phyloP scores from a whole-genome alignment of 2,888 invertebrate genomes.

The Stomorhina lunata region DNA sequence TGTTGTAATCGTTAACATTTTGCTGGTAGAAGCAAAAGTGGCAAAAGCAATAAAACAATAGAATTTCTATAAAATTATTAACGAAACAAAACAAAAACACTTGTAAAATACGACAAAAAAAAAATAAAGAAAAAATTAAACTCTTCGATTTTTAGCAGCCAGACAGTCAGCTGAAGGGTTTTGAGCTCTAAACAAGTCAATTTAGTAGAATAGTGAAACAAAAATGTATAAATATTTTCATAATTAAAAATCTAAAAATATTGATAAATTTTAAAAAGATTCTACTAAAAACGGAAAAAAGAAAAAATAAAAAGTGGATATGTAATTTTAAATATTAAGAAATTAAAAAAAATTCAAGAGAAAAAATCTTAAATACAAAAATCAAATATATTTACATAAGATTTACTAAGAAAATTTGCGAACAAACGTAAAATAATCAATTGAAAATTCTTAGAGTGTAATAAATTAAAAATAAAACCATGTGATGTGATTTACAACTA shows the following conservation, averaged over 20 bases:
- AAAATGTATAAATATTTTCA: background rate
- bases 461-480: no score
- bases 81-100: conserved; percentile 21
- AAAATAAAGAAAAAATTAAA: background rate
- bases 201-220: background rate
- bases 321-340: background rate
- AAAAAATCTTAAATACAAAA: background rate
- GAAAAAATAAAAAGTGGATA: background rate
- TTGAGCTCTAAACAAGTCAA: conserved; percentile 44
- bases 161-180: conserved; percentile 48
- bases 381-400: conserved; percentile 41
- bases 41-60: background rate
- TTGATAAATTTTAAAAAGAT: background rate
- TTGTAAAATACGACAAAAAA: background rate
- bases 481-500: conserved; percentile 9
- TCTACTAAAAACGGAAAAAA: background rate
- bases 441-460: no score
- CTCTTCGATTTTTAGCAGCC: background rate
- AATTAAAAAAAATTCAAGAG: background rate
- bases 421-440: background rate
- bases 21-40: background rate
- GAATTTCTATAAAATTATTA: conserved; percentile 13
- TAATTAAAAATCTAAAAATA: no score
- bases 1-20: background rate
- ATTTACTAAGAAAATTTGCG: no score